These are phyloP conservation scores for Pollachius pollachius DNA, from an alignment of 2,113 vertebrate species.

Conservation along the genomic window DNA sequence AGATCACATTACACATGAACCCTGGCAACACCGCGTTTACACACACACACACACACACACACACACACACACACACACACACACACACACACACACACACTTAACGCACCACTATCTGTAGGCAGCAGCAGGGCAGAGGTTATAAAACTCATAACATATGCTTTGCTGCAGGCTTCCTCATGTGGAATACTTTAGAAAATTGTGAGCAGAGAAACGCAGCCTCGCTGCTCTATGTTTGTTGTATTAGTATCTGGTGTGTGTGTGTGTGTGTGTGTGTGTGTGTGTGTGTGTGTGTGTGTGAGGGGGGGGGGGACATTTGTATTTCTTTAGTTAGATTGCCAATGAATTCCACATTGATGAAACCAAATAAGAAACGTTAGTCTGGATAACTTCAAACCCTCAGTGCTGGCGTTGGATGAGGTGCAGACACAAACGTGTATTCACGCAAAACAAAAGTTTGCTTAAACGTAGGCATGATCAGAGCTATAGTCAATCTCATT, in stretches of 20 bases:
- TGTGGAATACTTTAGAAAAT: slow-evolving; percentile 53
- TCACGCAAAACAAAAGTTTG: too few relatives aligned
- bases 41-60: too few relatives aligned
- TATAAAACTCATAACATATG: slow-evolving; percentile 69
- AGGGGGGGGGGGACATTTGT: neutral
- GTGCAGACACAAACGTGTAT: too few relatives aligned
- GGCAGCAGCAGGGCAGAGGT: slow-evolving; percentile 68
- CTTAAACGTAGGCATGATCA: too few relatives aligned
- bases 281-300: slow-evolving; percentile 20
- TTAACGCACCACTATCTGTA: slow-evolving; percentile 66
- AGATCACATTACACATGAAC: slow-evolving; percentile 76
- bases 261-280: slow-evolving; percentile 41
- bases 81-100: too few relatives aligned
- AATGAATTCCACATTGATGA: too few relatives aligned
- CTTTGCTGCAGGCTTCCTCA: slow-evolving; percentile 60
- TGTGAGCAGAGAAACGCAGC: slow-evolving; percentile 57
- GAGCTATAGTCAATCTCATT: neutral
- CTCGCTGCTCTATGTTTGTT: slow-evolving; percentile 34
- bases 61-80: too few relatives aligned
- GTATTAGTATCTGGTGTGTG: too few relatives aligned
- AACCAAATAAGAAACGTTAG: too few relatives aligned
- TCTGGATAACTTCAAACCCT: too few relatives aligned
- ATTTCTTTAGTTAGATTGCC: too few relatives aligned
- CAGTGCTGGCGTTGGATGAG: too few relatives aligned
- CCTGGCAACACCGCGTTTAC: slow-evolving; percentile 59